Evolutionary conservation across 2,797 vertebrate genomes (phyloP).

Genomic region (Syndactyla subalaris): DNA sequence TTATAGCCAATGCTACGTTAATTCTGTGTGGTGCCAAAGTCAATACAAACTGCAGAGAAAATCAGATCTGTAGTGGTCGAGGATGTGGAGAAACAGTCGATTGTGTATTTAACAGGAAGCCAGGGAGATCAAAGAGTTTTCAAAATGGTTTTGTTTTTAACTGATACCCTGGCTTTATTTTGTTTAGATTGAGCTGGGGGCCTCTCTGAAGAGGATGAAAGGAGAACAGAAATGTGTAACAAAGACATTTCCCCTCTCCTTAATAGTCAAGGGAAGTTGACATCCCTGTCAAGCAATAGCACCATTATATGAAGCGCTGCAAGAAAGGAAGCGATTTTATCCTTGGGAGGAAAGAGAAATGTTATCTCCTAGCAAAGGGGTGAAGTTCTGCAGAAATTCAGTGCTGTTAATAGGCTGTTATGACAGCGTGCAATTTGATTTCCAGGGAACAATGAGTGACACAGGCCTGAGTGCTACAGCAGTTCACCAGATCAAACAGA

Average conservation of each 20-base stretch:
- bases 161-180: constrained; percentile 65
- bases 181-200: constrained; percentile 57
- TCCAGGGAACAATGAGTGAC: background rate
- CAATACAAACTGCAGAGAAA: constrained; percentile 31
- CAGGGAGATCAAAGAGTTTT: constrained; percentile 56
- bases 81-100: constrained; percentile 17
- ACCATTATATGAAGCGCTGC: constrained; percentile 21
- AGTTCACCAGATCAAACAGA: background rate
- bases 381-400: constrained; percentile 52
- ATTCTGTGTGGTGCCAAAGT: constrained; percentile 26
- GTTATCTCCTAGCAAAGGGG: constrained; percentile 49
- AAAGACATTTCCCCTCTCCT: constrained; percentile 72
- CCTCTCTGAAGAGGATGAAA: constrained; percentile 63
- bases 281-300: constrained; percentile 61
- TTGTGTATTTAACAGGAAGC: constrained; percentile 62
- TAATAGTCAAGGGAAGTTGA: constrained; percentile 67
- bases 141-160: constrained; percentile 60
- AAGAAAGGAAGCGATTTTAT: constrained; percentile 65
- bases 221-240: constrained; percentile 46
- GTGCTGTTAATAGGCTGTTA: constrained; percentile 52
- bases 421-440: constrained; percentile 40
- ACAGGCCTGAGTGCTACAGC: background rate
- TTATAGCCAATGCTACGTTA: background rate
- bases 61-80: constrained; percentile 7
- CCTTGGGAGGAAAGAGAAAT: constrained; percentile 65